Evolutionary conservation across 2,888 invertebrate genomes (phyloP), one percentile per base, ranked within the genome.

Genomic region (Cordylochernes scorpioides): DNA sequence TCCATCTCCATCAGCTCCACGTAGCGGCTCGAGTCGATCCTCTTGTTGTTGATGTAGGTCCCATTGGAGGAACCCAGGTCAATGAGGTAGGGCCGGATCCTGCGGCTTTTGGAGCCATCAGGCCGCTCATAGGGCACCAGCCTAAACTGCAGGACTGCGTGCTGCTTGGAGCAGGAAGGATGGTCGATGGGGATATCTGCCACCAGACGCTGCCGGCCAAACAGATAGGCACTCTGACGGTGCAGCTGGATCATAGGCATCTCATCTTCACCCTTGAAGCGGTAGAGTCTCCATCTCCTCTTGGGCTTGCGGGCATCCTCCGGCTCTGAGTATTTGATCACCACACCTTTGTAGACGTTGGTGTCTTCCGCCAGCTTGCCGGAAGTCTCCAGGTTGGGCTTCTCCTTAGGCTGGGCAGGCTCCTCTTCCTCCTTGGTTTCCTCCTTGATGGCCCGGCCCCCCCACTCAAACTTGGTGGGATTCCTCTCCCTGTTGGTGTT

Each of bases 91-190:
- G 91, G 84, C 15, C 80, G 45, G 7, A 88, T 72, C 30, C 42
- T 34, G 12, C 49, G 41, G 2, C 82, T 82, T 39, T 59, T 59
- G 1, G 65, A 57, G 2, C 84, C 84, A 52, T 84, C 71, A 10
- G 42, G 40, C 24, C 71, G 60, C 15, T 67, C 62, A 49, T 71
- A 86, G 8, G 74, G 66, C 34, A 86, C 74, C 21, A 82, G 61
- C 28, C 97, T 66, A 57, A 74, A 99, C 57, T 99, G 97, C 35
- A 97, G 57, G 3, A 55, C 97, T 0, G 94, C 86, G 53, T 97
- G 97, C 50, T 97, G 97, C 52, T 97, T 97, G 26, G 88, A 91
- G 50, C 91, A 82, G 4, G 88, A 88, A 0, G 97, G 97, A 61
- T 99, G 97, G 55, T 97, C 97, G n/a, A 94, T 65, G 1, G 88